Base-by-base conservation (phyloP, 2,888 invertebrate genomes). In the Sturmia bella region DNA sequence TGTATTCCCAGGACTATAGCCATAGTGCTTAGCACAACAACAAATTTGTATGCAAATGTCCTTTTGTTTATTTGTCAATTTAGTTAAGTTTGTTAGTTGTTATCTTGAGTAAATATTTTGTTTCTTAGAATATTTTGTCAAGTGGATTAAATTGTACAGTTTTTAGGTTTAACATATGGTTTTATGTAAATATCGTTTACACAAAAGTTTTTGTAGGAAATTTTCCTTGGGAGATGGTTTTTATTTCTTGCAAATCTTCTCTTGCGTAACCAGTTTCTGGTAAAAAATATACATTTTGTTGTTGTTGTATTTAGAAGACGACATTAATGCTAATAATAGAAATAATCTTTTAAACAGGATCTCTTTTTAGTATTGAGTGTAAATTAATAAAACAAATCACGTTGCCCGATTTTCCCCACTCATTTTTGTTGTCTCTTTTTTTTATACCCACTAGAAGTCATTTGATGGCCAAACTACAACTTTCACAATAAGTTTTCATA, bases 401-500 rank as follows among this genome's bases (percentile, higher is more conserved):
- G 78, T 73, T 79, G 27, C 0, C 17, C 19, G 45, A 79, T 73
- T 73, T 79, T 79, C 72, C 66, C 78, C 66, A 79, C 72, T 57
- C 70, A 61, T 57, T 54, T 52, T 0, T 43, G 32, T 32, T 63
- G 17, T 41, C 3, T 68, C 37, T 59, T 7, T 59, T 57, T 74
- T n/a, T 27, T 27, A 59, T 54, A 52, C n/a, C n/a, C n/a, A n/a
- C 43, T 68, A 73, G 66, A 78, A 78, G 68, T 73, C 81, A 69
- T 63, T 61, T 73, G 68, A 56, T 56, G 70, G 54, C 50, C 57
- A 66, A 76, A 80, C 63, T 59, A 79, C 69, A 82, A 82, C 82
- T 82, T 82, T 82, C 82, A 82, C 82, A 82, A 82, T 69, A 72
- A 64, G 70, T 79, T 82, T 82, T 75, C 64, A 82, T 82, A 82